Evolutionary conservation across 2,888 invertebrate species (phyloP), one percentile per base, ranked within the genome.

Genomic region (Piscicola geometra): DNA sequence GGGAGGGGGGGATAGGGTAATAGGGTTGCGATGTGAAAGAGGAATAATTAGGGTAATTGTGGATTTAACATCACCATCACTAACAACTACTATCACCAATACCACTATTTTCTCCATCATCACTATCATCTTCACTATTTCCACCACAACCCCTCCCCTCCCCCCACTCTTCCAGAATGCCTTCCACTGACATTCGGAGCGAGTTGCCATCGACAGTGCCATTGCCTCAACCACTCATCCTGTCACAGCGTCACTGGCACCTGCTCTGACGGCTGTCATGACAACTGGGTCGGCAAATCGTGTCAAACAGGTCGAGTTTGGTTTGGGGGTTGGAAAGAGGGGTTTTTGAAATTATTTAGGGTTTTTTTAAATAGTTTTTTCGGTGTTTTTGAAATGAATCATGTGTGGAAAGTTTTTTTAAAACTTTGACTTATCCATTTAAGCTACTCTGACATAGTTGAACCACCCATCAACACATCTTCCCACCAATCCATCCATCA

Each of bases 221-320:
- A 83, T 69, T 84, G 84, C 75, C 76, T 78, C 28, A 75, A 80
- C 36, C 81, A 81, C 30, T 79, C 75, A 21, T 56, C 77, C 0
- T 84, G 84, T 80, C 81, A 83, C 75, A 74, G 75, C 3, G 77
- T 79, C 33, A 80, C 81, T 0, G 84, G 84, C 2, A 70, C 75
- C 21, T 84, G 84, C 75, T 78, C 78, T 15, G 76, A 77, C 3
- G 81, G 80, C 12, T 84, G 84, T 79, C 80, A 80, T 0, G 78
- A 80, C 1, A 81, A 82, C 0, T 84, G 82, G 80, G 78, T 77
- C 1, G 82, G 82, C n/a, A 71, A 66, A 0, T 71, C 77, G 9
- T 84, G 84, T 71, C 80, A 81, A 71, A 79, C 79, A 68, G 69
- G 79, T 78, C 33, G 9, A n/a, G n/a, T n/a, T 75, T 75, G 30